A percentile compares a stretch with the other conserved stretches of the same genome.
These are phyloP conservation scores for Callorhinus ursinus DNA, from an alignment of 2,113 vertebrate genomes.

Conservation along the genomic window DNA sequence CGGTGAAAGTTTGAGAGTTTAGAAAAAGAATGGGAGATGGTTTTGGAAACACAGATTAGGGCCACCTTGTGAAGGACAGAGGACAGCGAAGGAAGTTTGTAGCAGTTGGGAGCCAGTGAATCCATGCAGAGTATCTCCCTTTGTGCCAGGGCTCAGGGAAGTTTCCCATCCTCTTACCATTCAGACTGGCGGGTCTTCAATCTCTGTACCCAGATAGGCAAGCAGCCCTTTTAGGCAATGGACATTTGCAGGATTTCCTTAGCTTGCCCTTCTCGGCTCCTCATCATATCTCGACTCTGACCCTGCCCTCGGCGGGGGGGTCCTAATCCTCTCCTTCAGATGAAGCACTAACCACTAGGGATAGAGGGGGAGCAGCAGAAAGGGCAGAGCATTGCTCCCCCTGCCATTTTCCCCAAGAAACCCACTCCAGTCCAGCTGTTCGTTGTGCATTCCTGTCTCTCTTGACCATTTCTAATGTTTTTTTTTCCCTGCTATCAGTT, in stretches of 20 bases:
- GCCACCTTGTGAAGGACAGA: background rate
- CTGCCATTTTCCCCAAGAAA: background rate
- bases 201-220: background rate
- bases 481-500: background rate
- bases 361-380: rapidly evolving
- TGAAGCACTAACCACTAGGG: no score
- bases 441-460: background rate
- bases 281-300: no score
- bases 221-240: background rate
- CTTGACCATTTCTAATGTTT: background rate
- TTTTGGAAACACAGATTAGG: background rate
- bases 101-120: no score
- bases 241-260: background rate
- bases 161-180: background rate
- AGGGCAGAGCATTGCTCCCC: rapidly evolving
- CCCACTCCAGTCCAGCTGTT: rapidly evolving
- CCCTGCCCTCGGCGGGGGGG: no score
- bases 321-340: background rate
- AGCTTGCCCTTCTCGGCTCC: rapidly evolving
- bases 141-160: no score
- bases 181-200: no score
- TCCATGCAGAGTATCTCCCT: background rate
- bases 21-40: background rate
- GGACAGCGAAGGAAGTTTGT: background rate
- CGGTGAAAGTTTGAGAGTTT: background rate